Evolutionary conservation across 2,888 invertebrate genomes (phyloP).

Genomic region (Strigamia maritima): DNA sequence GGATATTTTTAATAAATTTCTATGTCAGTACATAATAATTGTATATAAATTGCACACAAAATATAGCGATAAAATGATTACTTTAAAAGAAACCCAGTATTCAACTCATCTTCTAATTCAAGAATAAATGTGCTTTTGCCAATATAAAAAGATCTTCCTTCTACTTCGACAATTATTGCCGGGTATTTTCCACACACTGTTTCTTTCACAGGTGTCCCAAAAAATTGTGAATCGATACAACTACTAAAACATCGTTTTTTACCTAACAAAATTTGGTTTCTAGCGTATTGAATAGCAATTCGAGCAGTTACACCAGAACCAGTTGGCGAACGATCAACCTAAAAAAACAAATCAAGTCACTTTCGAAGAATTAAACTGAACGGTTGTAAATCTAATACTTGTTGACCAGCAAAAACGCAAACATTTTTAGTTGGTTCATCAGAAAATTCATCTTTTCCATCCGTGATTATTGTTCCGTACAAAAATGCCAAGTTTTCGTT

Average conservation of each 20-base stretch:
- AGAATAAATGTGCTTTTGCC: slow-evolving; percentile 46
- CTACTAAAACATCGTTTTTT: slow-evolving; percentile 48
- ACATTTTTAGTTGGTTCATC: slow-evolving; percentile 47
- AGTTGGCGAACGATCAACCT: slow-evolving; percentile 53
- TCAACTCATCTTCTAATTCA: slow-evolving; percentile 49
- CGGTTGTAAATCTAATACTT: slow-evolving; percentile 45
- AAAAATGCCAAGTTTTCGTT: slow-evolving; percentile 50
- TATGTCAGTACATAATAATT: too few relatives aligned
- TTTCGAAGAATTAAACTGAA: neutral
- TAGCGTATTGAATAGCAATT: slow-evolving; percentile 49
- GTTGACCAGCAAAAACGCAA: slow-evolving; percentile 52
- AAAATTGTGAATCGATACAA: slow-evolving; percentile 46
- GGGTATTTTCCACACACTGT: slow-evolving; percentile 40
- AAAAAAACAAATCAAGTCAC: slow-evolving; percentile 37
- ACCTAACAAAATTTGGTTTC: slow-evolving; percentile 46
- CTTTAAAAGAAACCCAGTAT: slow-evolving; percentile 48
- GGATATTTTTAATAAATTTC: too few relatives aligned
- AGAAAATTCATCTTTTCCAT: slow-evolving; percentile 47
- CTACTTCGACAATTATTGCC: slow-evolving; percentile 52
- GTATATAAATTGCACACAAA: too few relatives aligned
- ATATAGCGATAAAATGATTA: neutral
- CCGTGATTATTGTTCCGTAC: slow-evolving; percentile 53
- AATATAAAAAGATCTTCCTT: slow-evolving; percentile 47
- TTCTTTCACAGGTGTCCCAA: slow-evolving; percentile 42
- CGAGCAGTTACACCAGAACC: slow-evolving; percentile 53